Evolutionary conservation across 2,888 invertebrate species (phyloP).

Genomic region (Disparrhopalites patrizii): DNA sequence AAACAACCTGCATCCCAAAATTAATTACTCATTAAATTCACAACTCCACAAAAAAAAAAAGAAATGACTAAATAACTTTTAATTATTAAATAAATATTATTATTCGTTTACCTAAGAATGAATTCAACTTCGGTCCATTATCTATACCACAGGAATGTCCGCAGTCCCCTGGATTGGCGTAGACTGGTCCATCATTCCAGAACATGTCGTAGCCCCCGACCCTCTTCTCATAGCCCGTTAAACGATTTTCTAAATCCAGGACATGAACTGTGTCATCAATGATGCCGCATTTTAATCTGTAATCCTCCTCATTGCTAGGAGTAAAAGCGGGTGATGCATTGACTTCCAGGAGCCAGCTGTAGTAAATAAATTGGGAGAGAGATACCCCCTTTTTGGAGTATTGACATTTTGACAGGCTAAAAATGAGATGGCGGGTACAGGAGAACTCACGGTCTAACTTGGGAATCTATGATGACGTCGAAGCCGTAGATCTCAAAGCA

Average conservation of each 20-base stretch:
- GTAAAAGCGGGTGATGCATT: constrained; percentile 61
- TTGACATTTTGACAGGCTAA: background rate
- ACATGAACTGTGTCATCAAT: constrained; percentile 60
- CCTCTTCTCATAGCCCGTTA: constrained; percentile 56
- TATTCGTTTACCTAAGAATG: constrained; percentile 44
- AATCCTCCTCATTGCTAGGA: constrained; percentile 60
- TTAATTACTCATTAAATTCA: too few relatives aligned
- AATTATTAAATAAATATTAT: too few relatives aligned
- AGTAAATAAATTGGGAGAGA: too few relatives aligned
- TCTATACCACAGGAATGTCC: constrained; percentile 32
- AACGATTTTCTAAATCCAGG: constrained; percentile 56
- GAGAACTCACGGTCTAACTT: constrained; percentile 56
- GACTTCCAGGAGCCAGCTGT: constrained; percentile 59
- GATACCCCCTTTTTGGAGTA: too few relatives aligned
- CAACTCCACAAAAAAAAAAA: background rate
- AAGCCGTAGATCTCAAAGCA: constrained; percentile 65
- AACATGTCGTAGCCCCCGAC: constrained; percentile 61
- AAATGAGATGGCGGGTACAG: background rate
- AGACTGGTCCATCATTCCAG: constrained; percentile 58
- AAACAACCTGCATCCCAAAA: constrained; percentile 40
- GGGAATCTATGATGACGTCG: constrained; percentile 59
- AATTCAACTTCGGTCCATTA: constrained; percentile 42
- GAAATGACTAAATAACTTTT: too few relatives aligned
- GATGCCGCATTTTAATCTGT: constrained; percentile 59
- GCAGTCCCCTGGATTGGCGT: constrained; percentile 39